Percentiles rank a stretch among this genome's conserved stretches.
Conservation (phyloP, 2,888 invertebrate species). For the Nomada ferruginata region DNA sequence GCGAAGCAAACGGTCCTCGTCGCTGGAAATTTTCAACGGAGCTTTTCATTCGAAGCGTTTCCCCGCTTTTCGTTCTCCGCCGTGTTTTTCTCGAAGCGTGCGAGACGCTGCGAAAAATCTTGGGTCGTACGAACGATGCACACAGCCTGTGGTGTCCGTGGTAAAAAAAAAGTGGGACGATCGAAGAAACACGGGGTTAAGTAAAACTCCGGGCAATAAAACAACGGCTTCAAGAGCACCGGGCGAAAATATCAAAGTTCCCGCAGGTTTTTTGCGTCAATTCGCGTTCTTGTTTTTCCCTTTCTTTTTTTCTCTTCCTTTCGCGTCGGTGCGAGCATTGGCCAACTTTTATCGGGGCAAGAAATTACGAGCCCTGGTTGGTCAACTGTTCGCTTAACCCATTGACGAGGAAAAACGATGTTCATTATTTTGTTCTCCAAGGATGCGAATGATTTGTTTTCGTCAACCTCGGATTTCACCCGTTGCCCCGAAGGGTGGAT, state of each 20-base stretch:
- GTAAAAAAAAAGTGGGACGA: not conserved
- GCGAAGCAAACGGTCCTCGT: not conserved
- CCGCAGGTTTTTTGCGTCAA: constrained; percentile 5
- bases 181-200: constrained; percentile 10
- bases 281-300: not conserved
- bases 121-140: too few species aligned
- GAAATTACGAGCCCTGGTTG: not conserved
- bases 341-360: constrained; percentile 17
- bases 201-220: constrained; percentile 32
- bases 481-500: too few species aligned
- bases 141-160: not conserved
- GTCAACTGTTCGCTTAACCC: not conserved
- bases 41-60: not conserved
- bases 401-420: too few species aligned
- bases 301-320: not conserved
- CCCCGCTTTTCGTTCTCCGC: too few species aligned
- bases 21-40: not conserved
- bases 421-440: too few species aligned
- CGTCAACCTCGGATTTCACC: too few species aligned
- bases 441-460: too few species aligned
- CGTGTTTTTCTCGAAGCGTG: not conserved
- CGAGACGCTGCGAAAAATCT: not conserved
- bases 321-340: not conserved
- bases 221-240: constrained; percentile 11
- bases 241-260: constrained; percentile 34